Evolutionary conservation across 1,140 invertebrate species (phyloP).

Genomic region (Polypedilum pembai): DNA sequence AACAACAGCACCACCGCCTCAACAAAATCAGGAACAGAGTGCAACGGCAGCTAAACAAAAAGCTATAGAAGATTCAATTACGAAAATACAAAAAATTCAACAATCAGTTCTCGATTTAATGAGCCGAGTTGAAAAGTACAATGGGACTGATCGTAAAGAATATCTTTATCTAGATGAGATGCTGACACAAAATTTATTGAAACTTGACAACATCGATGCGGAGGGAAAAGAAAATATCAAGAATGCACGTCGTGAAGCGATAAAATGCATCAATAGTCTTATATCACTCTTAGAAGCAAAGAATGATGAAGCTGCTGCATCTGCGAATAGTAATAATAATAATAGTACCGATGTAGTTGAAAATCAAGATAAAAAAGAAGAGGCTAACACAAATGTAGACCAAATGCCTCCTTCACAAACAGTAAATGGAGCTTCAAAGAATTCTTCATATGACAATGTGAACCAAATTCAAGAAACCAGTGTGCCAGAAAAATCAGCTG

Average conservation of each 20-base stretch:
- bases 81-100: conserved; percentile 70
- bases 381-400: not conserved
- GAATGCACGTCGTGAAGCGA: conserved; percentile 74
- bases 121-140: conserved; percentile 68
- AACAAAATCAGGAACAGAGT: conserved; percentile 34
- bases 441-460: conserved; percentile 16
- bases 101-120: conserved; percentile 71
- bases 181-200: conserved; percentile 84
- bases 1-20: conserved; percentile 39
- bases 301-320: conserved; percentile 47
- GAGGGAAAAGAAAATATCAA: conserved; percentile 84
- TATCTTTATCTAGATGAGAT: conserved; percentile 90
- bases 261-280: conserved; percentile 77
- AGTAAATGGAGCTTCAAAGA: not conserved
- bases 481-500: conserved; percentile 23
- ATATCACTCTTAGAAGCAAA: conserved; percentile 74
- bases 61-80: conserved; percentile 58
- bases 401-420: not conserved
- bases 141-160: conserved; percentile 71
- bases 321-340: not conserved
- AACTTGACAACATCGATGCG: conserved; percentile 85
- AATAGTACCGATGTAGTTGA: not conserved
- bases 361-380: not conserved
- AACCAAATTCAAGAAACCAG: conserved; percentile 8
- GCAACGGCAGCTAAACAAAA: conserved; percentile 36